Percentiles rank a stretch among this genome's conserved stretches.
phyloP scores from a whole-genome alignment of 2,113 vertebrate genomes.

The Trochalopteron elliotii region DNA sequence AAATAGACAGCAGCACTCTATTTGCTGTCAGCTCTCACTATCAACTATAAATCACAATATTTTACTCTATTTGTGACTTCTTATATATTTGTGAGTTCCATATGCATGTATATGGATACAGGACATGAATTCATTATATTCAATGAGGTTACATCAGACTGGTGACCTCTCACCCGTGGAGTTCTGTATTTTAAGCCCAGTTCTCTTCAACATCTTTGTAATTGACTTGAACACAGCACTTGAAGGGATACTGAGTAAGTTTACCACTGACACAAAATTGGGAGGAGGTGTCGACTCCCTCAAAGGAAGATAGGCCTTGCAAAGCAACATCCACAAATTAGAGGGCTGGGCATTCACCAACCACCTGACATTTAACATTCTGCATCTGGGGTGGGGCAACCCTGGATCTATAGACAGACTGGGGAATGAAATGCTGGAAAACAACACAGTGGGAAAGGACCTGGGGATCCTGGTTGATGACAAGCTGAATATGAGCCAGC shows the following conservation, averaged over 20 bases:
- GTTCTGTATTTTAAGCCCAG: background rate
- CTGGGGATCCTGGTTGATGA: rapidly evolving
- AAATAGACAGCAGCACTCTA: background rate
- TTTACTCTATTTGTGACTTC: background rate
- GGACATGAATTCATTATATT: background rate
- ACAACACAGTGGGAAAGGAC: background rate
- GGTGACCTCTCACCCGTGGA: rapidly evolving
- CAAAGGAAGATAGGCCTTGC: background rate
- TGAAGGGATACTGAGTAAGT: background rate
- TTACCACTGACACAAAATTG: background rate
- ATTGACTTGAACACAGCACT: background rate
- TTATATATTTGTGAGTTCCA: background rate
- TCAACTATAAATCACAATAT: background rate
- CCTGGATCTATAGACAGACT: too few relatives aligned
- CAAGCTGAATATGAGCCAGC: rapidly evolving
- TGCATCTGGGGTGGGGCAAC: background rate
- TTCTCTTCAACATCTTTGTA: background rate
- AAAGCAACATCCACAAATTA: rapidly evolving
- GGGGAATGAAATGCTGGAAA: background rate
- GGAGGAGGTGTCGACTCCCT: rapidly evolving
- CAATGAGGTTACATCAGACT: too few relatives aligned
- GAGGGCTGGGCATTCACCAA: background rate
- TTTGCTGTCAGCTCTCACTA: background rate
- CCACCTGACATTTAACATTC: background rate
- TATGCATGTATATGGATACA: too few relatives aligned